Evolutionary conservation across 2,888 invertebrate genomes (phyloP).

Genomic region (Drosophila setosimentum): DNA sequence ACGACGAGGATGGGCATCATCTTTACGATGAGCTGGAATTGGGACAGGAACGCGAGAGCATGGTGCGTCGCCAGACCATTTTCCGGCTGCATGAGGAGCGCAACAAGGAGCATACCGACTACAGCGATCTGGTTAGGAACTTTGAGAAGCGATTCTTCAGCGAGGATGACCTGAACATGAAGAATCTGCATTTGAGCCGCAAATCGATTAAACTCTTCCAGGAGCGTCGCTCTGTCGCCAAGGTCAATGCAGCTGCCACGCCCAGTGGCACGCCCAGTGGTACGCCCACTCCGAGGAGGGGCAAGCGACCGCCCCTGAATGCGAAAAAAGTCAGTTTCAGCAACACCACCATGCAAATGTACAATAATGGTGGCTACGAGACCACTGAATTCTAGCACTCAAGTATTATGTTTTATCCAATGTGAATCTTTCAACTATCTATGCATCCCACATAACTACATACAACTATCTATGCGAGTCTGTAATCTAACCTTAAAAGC

Average conservation of each 20-base stretch:
- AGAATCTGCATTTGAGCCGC: constrained; percentile 81
- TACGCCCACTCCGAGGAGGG: constrained; percentile 49
- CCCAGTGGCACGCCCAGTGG: constrained; percentile 56
- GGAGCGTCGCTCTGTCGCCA: constrained; percentile 77
- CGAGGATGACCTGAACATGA: constrained; percentile 82
- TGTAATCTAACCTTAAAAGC: constrained; percentile 29
- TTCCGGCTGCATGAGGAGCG: constrained; percentile 81
- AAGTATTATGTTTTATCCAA: constrained; percentile 12
- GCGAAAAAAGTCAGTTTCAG: constrained; percentile 65
- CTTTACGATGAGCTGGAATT: constrained; percentile 55
- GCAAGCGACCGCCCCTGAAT: constrained; percentile 35
- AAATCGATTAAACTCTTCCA: constrained; percentile 83
- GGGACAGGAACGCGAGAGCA: constrained; percentile 57
- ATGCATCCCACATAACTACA: constrained; percentile 1
- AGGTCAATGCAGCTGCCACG: constrained; percentile 62
- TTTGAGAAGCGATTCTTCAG: constrained; percentile 83
- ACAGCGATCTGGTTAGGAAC: constrained; percentile 84
- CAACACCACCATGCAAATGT: constrained; percentile 55
- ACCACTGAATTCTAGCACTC: constrained; percentile 51
- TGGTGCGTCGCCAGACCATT: constrained; percentile 81
- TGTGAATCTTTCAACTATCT: constrained; percentile 15
- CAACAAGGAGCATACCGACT: constrained; percentile 78
- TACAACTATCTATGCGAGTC: constrained; percentile 16
- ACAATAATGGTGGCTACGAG: constrained; percentile 75
- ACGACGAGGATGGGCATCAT: constrained; percentile 31